These are phyloP conservation scores for Kryptolebias marmoratus DNA, from an alignment of 2,113 vertebrate species.

Conservation along the genomic window DNA sequence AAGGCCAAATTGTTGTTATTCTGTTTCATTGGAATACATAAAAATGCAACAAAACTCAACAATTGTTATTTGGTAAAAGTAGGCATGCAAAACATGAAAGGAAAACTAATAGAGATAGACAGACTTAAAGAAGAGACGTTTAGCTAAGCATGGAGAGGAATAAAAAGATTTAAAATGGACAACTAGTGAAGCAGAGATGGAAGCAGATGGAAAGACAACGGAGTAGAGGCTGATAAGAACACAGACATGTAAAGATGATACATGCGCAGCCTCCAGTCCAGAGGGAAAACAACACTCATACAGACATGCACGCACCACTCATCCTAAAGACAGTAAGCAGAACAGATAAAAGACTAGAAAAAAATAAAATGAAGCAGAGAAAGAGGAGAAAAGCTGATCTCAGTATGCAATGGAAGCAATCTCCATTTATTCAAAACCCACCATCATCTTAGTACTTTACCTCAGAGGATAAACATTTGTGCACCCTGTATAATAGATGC, in stretches of 20 bases:
- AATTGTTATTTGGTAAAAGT: background rate
- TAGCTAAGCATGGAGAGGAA: background rate
- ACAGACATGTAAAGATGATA: slow-evolving; percentile 47
- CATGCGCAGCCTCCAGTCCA: slow-evolving; percentile 31
- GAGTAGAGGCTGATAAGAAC: slow-evolving; percentile 20
- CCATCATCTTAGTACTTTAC: background rate
- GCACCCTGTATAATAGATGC: too few species aligned
- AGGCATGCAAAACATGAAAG: background rate
- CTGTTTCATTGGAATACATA: background rate
- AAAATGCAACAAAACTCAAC: background rate
- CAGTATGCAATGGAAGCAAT: background rate
- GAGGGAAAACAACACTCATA: slow-evolving; percentile 21
- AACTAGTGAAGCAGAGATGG: background rate
- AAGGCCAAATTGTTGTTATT: background rate
- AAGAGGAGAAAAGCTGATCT: slow-evolving; percentile 4
- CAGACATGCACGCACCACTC: background rate
- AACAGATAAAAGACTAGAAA: slow-evolving; percentile 14
- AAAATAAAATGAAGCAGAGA: slow-evolving; percentile 3
- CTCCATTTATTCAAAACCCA: background rate
- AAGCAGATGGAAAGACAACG: slow-evolving; percentile 35
- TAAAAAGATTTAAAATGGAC: slow-evolving; percentile 11
- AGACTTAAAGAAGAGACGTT: background rate
- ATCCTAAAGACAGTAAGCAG: slow-evolving; percentile 18
- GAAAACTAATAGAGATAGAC: background rate
- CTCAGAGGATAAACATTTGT: background rate